phyloP scores from a whole-genome alignment of 2,797 vertebrate species.

The Anguilla obscura region DNA sequence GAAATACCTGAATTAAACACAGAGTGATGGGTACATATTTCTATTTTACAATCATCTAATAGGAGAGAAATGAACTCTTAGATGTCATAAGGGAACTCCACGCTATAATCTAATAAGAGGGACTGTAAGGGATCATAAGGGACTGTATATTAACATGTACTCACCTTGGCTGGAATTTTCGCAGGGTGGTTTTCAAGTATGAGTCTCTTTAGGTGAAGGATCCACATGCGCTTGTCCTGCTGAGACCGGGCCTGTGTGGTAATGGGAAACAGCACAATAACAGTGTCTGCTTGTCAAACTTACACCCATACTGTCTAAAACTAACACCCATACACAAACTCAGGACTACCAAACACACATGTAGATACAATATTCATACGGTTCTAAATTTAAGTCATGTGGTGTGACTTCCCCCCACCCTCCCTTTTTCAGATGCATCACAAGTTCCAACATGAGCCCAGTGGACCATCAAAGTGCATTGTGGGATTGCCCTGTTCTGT shows the following conservation, averaged over 20 bases:
- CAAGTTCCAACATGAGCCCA: conserved; percentile 27
- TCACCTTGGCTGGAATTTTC: conserved; percentile 98
- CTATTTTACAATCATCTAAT: too few relatives aligned
- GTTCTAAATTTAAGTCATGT: conserved; percentile 27
- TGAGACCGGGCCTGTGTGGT: conserved; percentile 87
- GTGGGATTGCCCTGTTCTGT: conserved; percentile 39
- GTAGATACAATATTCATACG: background rate
- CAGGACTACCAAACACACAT: background rate
- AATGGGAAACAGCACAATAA: background rate
- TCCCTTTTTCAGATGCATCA: background rate
- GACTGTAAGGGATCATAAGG: conserved; percentile 15
- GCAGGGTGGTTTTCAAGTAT: conserved; percentile 98
- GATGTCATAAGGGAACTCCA: too few relatives aligned
- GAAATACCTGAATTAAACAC: background rate
- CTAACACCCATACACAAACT: conserved; percentile 12
- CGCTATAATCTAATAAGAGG: background rate
- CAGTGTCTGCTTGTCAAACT: conserved; percentile 28
- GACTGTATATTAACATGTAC: conserved; percentile 29
- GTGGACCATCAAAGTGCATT: conserved; percentile 34
- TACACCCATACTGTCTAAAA: conserved; percentile 33
- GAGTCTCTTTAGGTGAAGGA: conserved; percentile 93
- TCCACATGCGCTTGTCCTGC: conserved; percentile 96
- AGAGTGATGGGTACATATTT: too few relatives aligned
- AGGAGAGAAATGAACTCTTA: too few relatives aligned
- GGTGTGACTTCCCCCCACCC: background rate